Conservation (phyloP, 2,888 invertebrate genomes). For the Eutolmus rufibarbis region DNA sequence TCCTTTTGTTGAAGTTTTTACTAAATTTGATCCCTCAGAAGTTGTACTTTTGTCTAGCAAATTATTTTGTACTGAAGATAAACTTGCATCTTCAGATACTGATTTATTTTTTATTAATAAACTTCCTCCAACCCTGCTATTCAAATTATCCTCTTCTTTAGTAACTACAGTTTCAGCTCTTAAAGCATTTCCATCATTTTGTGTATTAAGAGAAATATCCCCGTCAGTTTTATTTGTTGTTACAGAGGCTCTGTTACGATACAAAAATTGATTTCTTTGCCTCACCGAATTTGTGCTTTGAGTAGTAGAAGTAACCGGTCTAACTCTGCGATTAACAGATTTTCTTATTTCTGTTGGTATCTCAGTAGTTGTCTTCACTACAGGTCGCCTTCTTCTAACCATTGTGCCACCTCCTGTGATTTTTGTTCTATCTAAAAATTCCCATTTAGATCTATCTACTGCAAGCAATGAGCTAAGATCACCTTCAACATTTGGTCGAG, state of each 20-base stretch:
- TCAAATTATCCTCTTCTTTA: neutral
- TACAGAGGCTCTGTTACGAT: neutral
- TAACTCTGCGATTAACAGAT: neutral
- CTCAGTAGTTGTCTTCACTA: neutral
- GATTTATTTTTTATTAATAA: neutral
- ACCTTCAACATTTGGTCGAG: slow-evolving; percentile 51
- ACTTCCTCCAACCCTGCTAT: neutral
- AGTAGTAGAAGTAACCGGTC: neutral
- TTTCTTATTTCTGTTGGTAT: neutral
- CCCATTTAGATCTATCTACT: slow-evolving; percentile 51
- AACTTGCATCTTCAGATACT: neutral
- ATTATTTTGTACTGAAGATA: neutral
- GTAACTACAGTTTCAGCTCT: neutral
- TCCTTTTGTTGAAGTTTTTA: neutral
- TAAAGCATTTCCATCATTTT: neutral
- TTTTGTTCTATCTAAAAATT: slow-evolving; percentile 35
- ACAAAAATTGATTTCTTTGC: neutral
- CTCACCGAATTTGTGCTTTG: neutral
- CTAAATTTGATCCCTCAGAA: neutral
- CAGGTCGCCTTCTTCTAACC: slow-evolving; percentile 37
- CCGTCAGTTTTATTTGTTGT: neutral
- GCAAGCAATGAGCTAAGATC: slow-evolving; percentile 54
- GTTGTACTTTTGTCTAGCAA: neutral
- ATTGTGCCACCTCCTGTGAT: slow-evolving; percentile 44
- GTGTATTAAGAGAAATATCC: neutral